phyloP scores from a whole-genome alignment of 1,140 invertebrate species.

The Trachymyrmex septentrionalis region DNA sequence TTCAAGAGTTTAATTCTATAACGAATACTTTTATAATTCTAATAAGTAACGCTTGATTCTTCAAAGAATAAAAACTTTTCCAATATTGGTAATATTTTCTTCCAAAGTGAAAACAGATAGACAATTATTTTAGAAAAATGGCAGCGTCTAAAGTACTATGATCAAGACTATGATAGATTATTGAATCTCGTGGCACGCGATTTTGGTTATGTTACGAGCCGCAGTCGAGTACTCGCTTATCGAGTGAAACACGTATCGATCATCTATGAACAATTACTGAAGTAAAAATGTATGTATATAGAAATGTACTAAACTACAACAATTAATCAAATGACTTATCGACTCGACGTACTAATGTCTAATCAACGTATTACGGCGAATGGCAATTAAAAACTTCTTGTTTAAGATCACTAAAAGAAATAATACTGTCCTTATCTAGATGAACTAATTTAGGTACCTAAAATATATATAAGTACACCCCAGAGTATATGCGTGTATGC shows the following conservation, averaged over 20 bases:
- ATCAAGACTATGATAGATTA: neutral
- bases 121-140: neutral
- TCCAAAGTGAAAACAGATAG: neutral
- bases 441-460: conserved; percentile 71
- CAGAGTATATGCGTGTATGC: conserved; percentile 42
- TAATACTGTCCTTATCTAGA: conserved; percentile 73
- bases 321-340: conserved; percentile 74
- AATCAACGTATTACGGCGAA: conserved; percentile 77
- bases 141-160: neutral
- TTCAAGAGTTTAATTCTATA: conserved; percentile 3
- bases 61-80: conserved; percentile 12
- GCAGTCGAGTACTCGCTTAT: conserved; percentile 62
- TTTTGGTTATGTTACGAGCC: conserved; percentile 63
- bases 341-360: conserved; percentile 71
- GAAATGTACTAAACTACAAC: conserved; percentile 73
- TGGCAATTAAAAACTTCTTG: conserved; percentile 66
- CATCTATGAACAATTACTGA: conserved; percentile 76
- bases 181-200: conserved; percentile 54
- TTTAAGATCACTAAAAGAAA: conserved; percentile 68
- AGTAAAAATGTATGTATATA: conserved; percentile 61
- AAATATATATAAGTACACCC: conserved; percentile 48
- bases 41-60: neutral
- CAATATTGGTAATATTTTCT: neutral
- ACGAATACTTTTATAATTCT: conserved; percentile 4
- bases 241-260: conserved; percentile 68